Conservation (phyloP, 2,113 vertebrate species). For the Chaetops frenatus region DNA sequence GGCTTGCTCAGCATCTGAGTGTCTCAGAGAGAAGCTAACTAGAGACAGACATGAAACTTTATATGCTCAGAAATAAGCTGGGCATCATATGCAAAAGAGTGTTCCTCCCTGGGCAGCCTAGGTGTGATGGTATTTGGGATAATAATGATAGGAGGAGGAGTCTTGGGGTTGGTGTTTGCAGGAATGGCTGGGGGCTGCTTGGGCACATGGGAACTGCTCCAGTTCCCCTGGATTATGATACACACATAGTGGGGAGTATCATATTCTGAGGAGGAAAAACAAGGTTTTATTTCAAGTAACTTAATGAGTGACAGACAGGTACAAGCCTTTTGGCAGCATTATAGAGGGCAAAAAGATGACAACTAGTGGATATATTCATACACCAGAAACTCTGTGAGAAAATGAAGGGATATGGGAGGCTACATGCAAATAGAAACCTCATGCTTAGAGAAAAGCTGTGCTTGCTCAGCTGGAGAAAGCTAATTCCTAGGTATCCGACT, state of each 20-base stretch:
- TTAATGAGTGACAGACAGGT: background rate
- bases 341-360: background rate
- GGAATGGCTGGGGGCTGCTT: background rate
- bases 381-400: background rate
- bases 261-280: background rate
- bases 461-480: background rate
- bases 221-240: background rate
- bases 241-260: rapidly evolving
- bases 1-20: background rate
- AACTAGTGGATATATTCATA: background rate
- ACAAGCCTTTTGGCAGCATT: background rate
- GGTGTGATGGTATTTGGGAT: background rate
- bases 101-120: background rate
- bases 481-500: background rate
- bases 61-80: background rate
- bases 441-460: background rate
- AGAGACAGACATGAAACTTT: background rate
- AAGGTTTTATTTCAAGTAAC: background rate
- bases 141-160: background rate
- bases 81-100: background rate
- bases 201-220: background rate
- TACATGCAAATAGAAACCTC: background rate
- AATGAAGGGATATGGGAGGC: background rate
- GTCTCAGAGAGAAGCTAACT: background rate
- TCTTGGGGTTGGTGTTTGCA: background rate